Conservation (phyloP, 2,113 vertebrate species). For the Thryonomys swinderianus region DNA sequence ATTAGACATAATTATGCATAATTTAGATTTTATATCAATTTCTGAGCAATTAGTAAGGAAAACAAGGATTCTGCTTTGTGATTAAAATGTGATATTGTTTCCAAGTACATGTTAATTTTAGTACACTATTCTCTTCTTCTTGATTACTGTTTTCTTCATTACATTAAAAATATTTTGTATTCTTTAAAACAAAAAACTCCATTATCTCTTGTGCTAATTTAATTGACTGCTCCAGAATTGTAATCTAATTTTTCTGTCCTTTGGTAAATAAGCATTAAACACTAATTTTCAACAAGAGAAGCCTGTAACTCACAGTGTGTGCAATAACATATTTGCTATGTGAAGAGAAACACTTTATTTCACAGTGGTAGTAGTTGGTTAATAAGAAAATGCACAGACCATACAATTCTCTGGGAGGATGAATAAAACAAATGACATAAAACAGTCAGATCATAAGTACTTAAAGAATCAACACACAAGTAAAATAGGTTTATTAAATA, state of each 20-base stretch:
- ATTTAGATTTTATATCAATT: conserved; percentile 84
- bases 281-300: conserved; percentile 54
- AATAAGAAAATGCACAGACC: conserved; percentile 3
- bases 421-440: conserved; percentile 1
- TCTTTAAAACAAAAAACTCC: conserved; percentile 62
- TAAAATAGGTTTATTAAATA: conserved; percentile 23
- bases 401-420: conserved; percentile 6
- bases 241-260: conserved; percentile 61
- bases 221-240: conserved; percentile 30
- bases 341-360: conserved; percentile 50
- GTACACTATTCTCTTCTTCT: conserved; percentile 62
- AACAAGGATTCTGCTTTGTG: conserved; percentile 74
- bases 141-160: conserved; percentile 60
- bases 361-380: not conserved
- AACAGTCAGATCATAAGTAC: not conserved
- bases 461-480: not conserved
- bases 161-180: conserved; percentile 51
- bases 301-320: not conserved
- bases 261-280: conserved; percentile 60
- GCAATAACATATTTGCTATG: not conserved
- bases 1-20: conserved; percentile 83
- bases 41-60: conserved; percentile 75
- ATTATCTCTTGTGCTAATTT: conserved; percentile 67
- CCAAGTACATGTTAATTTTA: conserved; percentile 77
- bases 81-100: conserved; percentile 73